Evolutionary conservation across 2,113 vertebrate species (phyloP).

Genomic region (Hypomesus transpacificus): DNA sequence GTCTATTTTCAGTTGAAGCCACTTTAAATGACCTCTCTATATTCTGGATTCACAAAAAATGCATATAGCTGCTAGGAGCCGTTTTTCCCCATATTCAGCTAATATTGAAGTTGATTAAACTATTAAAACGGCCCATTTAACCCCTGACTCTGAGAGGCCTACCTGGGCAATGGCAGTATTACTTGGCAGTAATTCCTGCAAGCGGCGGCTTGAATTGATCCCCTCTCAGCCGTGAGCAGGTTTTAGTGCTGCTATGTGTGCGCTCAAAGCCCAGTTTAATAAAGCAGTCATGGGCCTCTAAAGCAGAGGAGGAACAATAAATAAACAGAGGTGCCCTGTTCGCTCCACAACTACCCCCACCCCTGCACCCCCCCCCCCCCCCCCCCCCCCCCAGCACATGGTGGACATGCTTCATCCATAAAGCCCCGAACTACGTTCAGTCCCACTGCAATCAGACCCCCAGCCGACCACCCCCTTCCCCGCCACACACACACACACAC

Average conservation of each 20-base stretch:
- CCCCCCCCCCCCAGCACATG: slow-evolving; percentile 10
- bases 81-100: slow-evolving; percentile 47
- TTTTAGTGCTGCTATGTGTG: slow-evolving; percentile 76
- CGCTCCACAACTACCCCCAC: slow-evolving; percentile 7
- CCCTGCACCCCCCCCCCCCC: not conserved
- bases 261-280: slow-evolving; percentile 81
- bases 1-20: no score
- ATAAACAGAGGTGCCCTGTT: slow-evolving; percentile 64
- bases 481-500: not conserved
- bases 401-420: slow-evolving; percentile 19
- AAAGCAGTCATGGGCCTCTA: slow-evolving; percentile 74
- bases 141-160: slow-evolving; percentile 52
- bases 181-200: slow-evolving; percentile 69
- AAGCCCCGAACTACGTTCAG: slow-evolving; percentile 12
- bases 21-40: slow-evolving; percentile 20
- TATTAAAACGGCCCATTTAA: slow-evolving; percentile 72
- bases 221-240: slow-evolving; percentile 67
- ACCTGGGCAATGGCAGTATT: slow-evolving; percentile 64
- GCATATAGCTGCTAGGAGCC: slow-evolving; percentile 20
- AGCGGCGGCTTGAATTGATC: slow-evolving; percentile 69
- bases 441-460: slow-evolving; percentile 8
- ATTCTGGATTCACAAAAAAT: slow-evolving; percentile 49
- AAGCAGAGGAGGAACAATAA: slow-evolving; percentile 68
- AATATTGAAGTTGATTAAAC: slow-evolving; percentile 73
- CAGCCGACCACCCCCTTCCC: not conserved